Evolutionary conservation across 2,888 invertebrate species (phyloP), one percentile per base, ranked within the genome.

Genomic region (Drosophila nr. medialis): DNA sequence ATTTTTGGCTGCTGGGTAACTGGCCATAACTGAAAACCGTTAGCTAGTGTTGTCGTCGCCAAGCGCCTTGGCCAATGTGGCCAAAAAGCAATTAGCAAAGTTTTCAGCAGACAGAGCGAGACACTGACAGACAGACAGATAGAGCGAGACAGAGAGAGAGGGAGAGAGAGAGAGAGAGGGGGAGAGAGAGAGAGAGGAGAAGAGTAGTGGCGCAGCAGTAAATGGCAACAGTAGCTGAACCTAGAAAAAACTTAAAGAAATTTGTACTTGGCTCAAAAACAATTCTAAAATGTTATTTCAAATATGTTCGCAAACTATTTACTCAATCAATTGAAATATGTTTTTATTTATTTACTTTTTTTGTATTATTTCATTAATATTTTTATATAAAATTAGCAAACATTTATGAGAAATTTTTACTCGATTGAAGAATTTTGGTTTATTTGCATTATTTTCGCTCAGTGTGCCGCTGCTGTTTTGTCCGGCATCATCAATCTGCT

Each of bases 71-170:
- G 69, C 72, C 69, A 74, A 80, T 80, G 83, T 83, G 81, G 73
- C 84, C 83, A 80, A 91, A 90, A 90, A 90, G 90, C 90, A 90
- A 90, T 90, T 90, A 90, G 90, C 76, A 86, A 89, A 86, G 86
- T 90, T 90, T 79, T 69, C 72, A 49, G 53, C 48, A 61, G 56
- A 49, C 27, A 42, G 21, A 56, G 18, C 29, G 30, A 40, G 72
- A 63, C 51, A 53, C 36, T 49, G 11, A 24, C 8, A 38, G 36
- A 27, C n/a, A 27, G 51, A 29, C 40, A 30, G 55, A 48, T 10
- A 29, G 15, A 50, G 2, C 8, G 18, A 49, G 27, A 49, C 27
- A 49, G 5, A 1, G 18, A 3, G 18, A 15, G 18, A 30, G 3
- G 7, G 27, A 30, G 21, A 11, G 27, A 18, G 48, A 7, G 10